Base-by-base conservation (phyloP, 2,113 vertebrate species). In the Phylloscopus trochiloides region DNA sequence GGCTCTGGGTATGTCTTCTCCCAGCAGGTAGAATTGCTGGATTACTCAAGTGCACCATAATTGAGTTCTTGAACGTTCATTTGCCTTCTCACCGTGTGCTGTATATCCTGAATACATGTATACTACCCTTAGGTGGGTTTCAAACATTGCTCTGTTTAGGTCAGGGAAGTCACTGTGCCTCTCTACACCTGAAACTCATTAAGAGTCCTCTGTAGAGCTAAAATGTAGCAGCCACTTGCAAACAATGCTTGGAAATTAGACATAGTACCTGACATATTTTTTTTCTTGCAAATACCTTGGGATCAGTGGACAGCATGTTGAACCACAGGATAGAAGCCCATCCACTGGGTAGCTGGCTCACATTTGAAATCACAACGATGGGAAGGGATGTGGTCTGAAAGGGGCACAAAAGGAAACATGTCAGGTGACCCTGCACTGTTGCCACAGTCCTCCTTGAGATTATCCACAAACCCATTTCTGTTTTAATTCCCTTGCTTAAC, bases 241-340 rank as follows among this genome's bases (percentile, higher is more conserved):
- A 16, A 63, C 12, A 78, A 17, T 31, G 13, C 31, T 65, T 81
- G 42, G 43, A 74, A 95, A 55, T 40, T 25, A 31, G 7, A 66
- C 15, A 18, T 0, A 38, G 28, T 17, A 36, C 13, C 74, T 34
- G 42, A 61, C 22, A 25, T 7, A 3, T 17, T 10, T 40, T 51
- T 24, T 59, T 52, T 21, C 57, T 31, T 58, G 40, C 9, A 14
- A 71, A 78, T 97, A 99, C 99, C 98, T 99, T 99, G 67, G 99
- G 98, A 55, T 99, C 99, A 2, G 97, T 97, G 86, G 98, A 98
- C 63, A 99, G 97, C 99, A 99, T 99, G 98, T 99, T 99, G 98
- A 99, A 99, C 99, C 99, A 99, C 42, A 99, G 96, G 96, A 99
- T 99, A 65, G 99, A 99, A 73, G 99, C 99, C 99, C 99, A 99